Evolutionary conservation across 2,113 vertebrate species (phyloP), one percentile per base, ranked within the genome.

Genomic region (Oryzias javanicus): DNA sequence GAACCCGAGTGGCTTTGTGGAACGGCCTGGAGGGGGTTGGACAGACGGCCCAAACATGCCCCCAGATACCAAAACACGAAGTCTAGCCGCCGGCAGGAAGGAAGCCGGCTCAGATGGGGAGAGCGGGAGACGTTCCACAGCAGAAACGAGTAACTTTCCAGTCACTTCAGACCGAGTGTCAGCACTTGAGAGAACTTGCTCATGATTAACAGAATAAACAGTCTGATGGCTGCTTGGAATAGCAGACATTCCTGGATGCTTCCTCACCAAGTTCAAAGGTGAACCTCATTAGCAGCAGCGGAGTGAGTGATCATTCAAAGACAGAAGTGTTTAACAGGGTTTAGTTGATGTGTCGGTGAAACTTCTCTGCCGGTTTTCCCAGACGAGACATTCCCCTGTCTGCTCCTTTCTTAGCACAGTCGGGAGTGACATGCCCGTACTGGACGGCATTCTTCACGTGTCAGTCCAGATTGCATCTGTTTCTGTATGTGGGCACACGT

Each of bases 401-500:
- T 54, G 60, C 42, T 46, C 5, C 19, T 41, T 51, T 20, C 19
- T 58, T 51, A 50, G 22, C 50, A 6, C 55, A 41, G 13, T 18
- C 3, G 27, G 4, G 16, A 45, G 4, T 6, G 25, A 49, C 77
- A 55, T 72, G 82, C 62, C 74, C 47, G 65, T 16, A 78, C 82
- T 70, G 74, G 80, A 78, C 1, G 51, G 46, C 81, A 86, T 83
- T 76, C 70, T 74, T 76, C 25, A 27, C 53, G 56, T 67, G 4
- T 67, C 69, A 4, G 22, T 17, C 27, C 1, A 72, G 86, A 88
- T 88, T 69, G 1, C 44, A 47, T 65, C 42, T 24, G 48, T 44
- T 54, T 12, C 44, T 81, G 80, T 86, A 67, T 85, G 54, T 16
- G 6, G 56, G 62, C 67, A 84, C 85, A 89, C 60, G 76, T 90